These are phyloP conservation scores for Unio delphinus DNA, from an alignment of 2,888 invertebrate genomes.

Conservation along the genomic window DNA sequence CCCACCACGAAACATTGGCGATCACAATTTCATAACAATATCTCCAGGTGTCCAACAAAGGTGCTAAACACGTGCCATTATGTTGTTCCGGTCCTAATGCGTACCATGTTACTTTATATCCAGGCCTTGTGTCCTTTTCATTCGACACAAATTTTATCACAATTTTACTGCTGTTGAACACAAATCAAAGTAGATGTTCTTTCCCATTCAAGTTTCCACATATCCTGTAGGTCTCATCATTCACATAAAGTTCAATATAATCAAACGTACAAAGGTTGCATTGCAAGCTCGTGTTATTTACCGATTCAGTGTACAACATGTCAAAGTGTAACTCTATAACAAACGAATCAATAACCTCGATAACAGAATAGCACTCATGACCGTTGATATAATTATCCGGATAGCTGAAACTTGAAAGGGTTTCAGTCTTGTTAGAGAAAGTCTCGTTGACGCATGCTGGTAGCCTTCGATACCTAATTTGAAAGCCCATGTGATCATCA, in stretches of 20 bases:
- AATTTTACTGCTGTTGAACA: conserved; percentile 22
- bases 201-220: conserved; percentile 50
- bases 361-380: conserved; percentile 34
- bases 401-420: conserved; percentile 76
- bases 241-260: conserved; percentile 42
- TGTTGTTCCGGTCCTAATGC: conserved; percentile 1
- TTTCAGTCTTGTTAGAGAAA: conserved; percentile 66
- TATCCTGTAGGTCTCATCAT: conserved; percentile 15
- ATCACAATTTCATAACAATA: conserved; percentile 35
- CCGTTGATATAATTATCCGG: conserved; percentile 69
- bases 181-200: conserved; percentile 37
- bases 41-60: conserved; percentile 21
- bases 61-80: conserved; percentile 15
- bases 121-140: conserved; percentile 21
- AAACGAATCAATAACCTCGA: conserved; percentile 15
- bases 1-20: conserved; percentile 31
- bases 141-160: conserved; percentile 41
- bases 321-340: conserved; percentile 40
- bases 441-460: conserved; percentile 35
- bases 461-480: conserved; percentile 22
- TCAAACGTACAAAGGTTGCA: conserved; percentile 40
- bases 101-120: conserved; percentile 42
- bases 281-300: conserved; percentile 14
- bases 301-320: conserved; percentile 42
- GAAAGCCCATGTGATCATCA: conserved; percentile 26